Percentiles rank a stretch among this genome's conserved stretches.
phyloP scores from a whole-genome alignment of 2,888 invertebrate species.

The Standfussiana lucernea region DNA sequence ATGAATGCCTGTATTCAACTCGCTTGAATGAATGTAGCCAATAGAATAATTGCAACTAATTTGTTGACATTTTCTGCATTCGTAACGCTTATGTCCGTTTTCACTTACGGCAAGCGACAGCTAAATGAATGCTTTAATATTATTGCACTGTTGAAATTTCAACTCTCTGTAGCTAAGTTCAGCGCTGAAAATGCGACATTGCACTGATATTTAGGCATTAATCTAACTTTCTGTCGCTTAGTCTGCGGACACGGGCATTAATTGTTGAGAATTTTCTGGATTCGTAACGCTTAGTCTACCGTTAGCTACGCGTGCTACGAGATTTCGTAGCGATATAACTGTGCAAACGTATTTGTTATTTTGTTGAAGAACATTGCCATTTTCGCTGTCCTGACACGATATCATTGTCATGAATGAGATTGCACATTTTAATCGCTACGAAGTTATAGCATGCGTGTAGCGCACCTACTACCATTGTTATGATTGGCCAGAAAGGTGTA shows the following conservation, averaged over 20 bases:
- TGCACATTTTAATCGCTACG: neutral
- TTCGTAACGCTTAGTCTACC: conserved; percentile 38
- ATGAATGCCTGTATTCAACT: conserved; percentile 23
- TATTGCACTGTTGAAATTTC: neutral
- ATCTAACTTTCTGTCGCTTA: neutral
- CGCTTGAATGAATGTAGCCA: conserved; percentile 22
- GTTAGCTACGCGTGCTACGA: conserved; percentile 52
- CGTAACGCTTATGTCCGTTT: conserved; percentile 24
- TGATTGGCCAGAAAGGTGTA: conserved; percentile 14
- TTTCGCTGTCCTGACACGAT: neutral
- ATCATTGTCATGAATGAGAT: conserved; percentile 19
- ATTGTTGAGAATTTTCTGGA: conserved; percentile 19
- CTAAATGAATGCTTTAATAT: neutral
- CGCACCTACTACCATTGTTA: neutral
- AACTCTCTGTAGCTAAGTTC: neutral
- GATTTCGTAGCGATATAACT: conserved; percentile 37
- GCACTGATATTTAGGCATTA: neutral
- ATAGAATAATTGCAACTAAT: conserved; percentile 28
- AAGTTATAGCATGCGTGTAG: conserved; percentile 3
- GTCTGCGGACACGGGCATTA: neutral
- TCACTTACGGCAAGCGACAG: neutral
- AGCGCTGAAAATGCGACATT: neutral
- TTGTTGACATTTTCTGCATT: conserved; percentile 40
- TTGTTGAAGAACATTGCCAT: conserved; percentile 13
- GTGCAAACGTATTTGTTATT: conserved; percentile 22